phyloP scores from a whole-genome alignment of 2,797 vertebrate species.

The Enteromius unitaeniatus region DNA sequence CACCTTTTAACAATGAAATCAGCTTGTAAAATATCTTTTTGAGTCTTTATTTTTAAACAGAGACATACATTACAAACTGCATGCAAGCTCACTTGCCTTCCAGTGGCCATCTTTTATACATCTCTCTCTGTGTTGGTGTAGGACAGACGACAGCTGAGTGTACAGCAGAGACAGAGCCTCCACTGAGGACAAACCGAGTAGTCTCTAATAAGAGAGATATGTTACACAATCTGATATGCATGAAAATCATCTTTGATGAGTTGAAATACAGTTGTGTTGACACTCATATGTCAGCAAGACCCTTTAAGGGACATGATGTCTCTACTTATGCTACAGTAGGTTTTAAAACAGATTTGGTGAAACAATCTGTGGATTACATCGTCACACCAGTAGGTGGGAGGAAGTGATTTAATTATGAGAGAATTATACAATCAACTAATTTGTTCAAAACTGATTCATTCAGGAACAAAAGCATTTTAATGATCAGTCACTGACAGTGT shows the following conservation, averaged over 20 bases:
- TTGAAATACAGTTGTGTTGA: neutral
- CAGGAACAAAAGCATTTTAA: too few relatives aligned
- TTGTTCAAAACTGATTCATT: neutral
- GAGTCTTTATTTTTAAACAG: neutral
- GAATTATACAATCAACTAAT: neutral
- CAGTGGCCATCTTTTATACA: conserved; percentile 17
- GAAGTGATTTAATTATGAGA: neutral
- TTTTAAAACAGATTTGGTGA: neutral
- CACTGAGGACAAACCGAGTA: conserved; percentile 38
- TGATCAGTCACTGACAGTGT: too few relatives aligned
- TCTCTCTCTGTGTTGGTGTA: conserved; percentile 45
- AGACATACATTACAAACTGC: neutral
- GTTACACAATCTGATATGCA: conserved; percentile 13
- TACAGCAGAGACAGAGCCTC: conserved; percentile 54
- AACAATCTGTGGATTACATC: neutral
- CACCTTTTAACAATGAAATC: neutral
- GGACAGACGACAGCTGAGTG: conserved; percentile 33
- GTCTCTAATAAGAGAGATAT: conserved; percentile 15
- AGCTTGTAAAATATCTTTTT: neutral
- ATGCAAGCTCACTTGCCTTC: conserved; percentile 35
- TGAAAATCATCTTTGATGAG: neutral
- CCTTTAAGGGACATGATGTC: neutral
- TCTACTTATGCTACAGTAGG: neutral
- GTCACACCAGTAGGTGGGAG: neutral
- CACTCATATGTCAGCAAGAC: neutral